Evolutionary conservation across 2,888 invertebrate species (phyloP), one percentile per base, ranked within the genome.

Genomic region (Halictus ligatus): DNA sequence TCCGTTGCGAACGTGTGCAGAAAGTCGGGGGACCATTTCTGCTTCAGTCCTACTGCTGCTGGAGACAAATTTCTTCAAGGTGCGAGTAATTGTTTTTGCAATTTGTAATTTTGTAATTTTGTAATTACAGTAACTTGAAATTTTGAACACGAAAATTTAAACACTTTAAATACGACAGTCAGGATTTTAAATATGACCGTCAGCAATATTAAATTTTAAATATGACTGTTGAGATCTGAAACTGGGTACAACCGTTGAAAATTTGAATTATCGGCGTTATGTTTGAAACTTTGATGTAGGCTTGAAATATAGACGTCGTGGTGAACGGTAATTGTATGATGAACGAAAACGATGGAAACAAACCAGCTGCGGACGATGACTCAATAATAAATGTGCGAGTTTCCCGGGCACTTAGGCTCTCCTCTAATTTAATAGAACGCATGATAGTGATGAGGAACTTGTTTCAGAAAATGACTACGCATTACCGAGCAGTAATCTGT

Each of bases 401-500:
- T 71, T 40, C n/a, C 43, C 18, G n/a, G 6, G n/a, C 43, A 43
- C 21, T 43, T 29, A 18, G n/a, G 0, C 21, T 43, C 71, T n/a
- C 43, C 43, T n/a, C 71, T 43, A n/a, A 40, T 71, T 13, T n/a
- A 43, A 43, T 43, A 43, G 40, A 12, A n/a, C 43, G 13, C n/a
- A n/a, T 43, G 43, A 18, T n/a, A 13, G 43, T n/a, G 40, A 69
- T 35, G 35, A 69, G 71, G 13, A 40, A 13, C 71, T 43, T 71
- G 71, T 71, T 71, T 43, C 21, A 43, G 43, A 71, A 43, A 71
- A 71, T 71, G 13, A n/a, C 18, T 71, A 43, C 71, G 43, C 43
- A 13, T 43, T 40, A n/a, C n/a, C 12, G 43, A 7, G 13, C 5
- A 43, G 10, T 29, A 25, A 25, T 29, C 8, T 46, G 46, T 46